These are phyloP conservation scores for Tiliqua scincoides DNA, from an alignment of 2,113 vertebrate species.

Conservation along the genomic window DNA sequence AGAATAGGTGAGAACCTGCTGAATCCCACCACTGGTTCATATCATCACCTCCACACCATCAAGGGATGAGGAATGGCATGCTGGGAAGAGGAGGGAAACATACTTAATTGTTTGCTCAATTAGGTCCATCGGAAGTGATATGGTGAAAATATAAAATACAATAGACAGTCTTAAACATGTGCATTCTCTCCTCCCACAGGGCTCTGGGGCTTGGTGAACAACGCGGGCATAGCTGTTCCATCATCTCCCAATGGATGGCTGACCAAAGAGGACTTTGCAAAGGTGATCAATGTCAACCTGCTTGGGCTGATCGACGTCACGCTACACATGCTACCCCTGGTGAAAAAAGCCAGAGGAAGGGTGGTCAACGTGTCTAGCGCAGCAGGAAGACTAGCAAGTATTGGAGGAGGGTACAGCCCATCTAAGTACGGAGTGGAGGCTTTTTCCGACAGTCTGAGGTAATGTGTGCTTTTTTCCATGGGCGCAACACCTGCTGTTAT, in stretches of 20 bases:
- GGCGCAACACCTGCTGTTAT: no score
- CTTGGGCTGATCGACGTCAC: slow-evolving; percentile 79
- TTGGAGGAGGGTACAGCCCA: slow-evolving; percentile 79
- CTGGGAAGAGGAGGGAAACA: no score
- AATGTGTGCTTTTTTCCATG: no score
- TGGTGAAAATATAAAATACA: no score
- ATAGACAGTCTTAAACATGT: no score
- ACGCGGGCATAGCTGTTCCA: slow-evolving; percentile 75
- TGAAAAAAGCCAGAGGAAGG: slow-evolving; percentile 77
- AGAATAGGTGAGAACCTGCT: no score
- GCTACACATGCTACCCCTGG: slow-evolving; percentile 79
- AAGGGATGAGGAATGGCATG: no score
- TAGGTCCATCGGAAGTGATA: no score
- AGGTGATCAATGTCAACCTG: slow-evolving; percentile 80
- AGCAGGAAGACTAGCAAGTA: slow-evolving; percentile 71
- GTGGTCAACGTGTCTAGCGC: slow-evolving; percentile 82
- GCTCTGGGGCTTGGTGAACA: slow-evolving; percentile 87
- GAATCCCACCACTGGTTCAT: no score
- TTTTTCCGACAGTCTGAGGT: slow-evolving; percentile 85
- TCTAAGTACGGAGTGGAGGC: slow-evolving; percentile 84
- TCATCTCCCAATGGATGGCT: slow-evolving; percentile 76
- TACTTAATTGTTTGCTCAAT: no score
- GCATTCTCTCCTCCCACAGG: slow-evolving; percentile 57
- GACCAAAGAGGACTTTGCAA: slow-evolving; percentile 75
- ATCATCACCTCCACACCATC: no score